Base-by-base conservation (phyloP, 2,113 vertebrate genomes). In the Casuarius casuarius region DNA sequence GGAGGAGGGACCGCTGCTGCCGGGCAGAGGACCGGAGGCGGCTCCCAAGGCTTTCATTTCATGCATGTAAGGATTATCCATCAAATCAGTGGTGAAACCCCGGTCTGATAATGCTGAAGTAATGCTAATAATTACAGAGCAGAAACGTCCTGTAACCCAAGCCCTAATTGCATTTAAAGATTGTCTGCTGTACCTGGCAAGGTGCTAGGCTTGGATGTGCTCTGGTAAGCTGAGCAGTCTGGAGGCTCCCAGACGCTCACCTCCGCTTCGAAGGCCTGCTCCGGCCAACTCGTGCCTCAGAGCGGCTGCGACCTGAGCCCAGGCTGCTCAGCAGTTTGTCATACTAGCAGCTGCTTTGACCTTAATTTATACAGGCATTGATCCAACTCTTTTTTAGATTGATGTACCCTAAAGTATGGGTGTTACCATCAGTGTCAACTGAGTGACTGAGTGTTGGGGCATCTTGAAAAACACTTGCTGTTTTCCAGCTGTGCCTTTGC, bases 81-180 rank as follows among this genome's bases (percentile, higher is more conserved):
- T 1, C 52, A 66, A 87, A 89, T 91, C 89, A 83, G 67, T 8
- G 2, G 5, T 11, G 74, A 91, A 94, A 97, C 67, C 80, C 62
- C 14, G 11, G n/a, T 42, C 48, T 62, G 87, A 85, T 91, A 91
- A 92, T 59, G 70, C 91, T 56, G 67, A 71, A 74, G 49, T 92
- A 96, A 94, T 73, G 84, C 70, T 70, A 72, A 56, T 71, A 87
- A 97, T 95, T 89, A 85, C 77, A 80, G 71, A 25, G 84, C 70
- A 87, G 87, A 96, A 26, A 73, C 80, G 81, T 46, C 65, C 46
- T 22, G 65, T 87, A 93, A 94, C 44, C 48, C 65, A 82, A 91
- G 78, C 35, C 84, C 61, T 78, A 65, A 84, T 10, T 81, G 93
- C 58, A 38, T n/a, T 79, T 66, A 70, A 89, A 46, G 63, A 54